Evolutionary conservation across 2,113 vertebrate genomes (phyloP), one percentile per base, ranked within the genome.

Genomic region (Ardeotis arabs): DNA sequence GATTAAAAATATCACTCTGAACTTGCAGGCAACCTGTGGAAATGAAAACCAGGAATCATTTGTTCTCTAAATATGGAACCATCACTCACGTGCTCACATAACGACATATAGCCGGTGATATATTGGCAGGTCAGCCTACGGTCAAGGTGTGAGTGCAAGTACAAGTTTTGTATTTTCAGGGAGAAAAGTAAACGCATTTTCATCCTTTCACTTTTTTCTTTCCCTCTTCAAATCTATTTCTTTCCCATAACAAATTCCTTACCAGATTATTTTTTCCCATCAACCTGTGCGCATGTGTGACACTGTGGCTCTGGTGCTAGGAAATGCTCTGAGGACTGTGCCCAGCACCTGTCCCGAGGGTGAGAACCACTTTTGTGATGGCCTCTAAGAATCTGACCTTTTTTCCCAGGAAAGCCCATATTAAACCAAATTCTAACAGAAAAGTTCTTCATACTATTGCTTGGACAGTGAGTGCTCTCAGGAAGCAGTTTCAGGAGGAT

Each of bases 1-100:
- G 69, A 95, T 82, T 79, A 90, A 96, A 95, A 96, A 62, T 76
- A 93, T 33, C 23, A 79, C 74, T 94, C 52, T 39, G 24, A 87
- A 69, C n/a, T 85, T 68, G 60, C 83, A 93, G 25, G 72, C 66
- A 94, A 92, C 77, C 87, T 77, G 59, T 91, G 77, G 74, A 96
- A 97, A 94, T 55, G 70, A 84, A 96, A 96, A 44, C 41, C 41
- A 44, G 41, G 41, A 44, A 44, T 44, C 41, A 60, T 75, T 93
- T 84, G 28, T 84, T 84, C 63, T 84, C 66, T 85, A 87, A 93
- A 84, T 21, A 73, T 14, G 56, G 87, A 93, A 79, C 39, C 47
- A 41, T 56, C 84, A 60, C 45, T 83, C 3, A 56, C 1, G 7
- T 10, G 8, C 87, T 90, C 63, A 53, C 2, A 2, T 33, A 47